Conservation (phyloP, 1,140 invertebrate species). For the Papilio helenus region DNA sequence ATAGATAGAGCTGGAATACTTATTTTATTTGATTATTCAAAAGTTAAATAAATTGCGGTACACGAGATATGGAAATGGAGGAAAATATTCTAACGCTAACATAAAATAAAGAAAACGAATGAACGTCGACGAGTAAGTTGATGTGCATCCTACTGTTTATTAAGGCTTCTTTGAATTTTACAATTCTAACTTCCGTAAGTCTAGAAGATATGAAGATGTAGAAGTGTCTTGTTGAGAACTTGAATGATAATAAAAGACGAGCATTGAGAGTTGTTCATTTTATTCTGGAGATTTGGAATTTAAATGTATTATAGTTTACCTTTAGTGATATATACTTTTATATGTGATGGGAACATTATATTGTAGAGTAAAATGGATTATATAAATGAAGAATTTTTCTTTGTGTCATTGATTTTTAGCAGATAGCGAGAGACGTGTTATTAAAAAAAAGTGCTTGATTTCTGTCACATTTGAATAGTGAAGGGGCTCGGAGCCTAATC, state of each 20-base stretch:
- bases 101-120: not conserved
- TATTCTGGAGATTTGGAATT: not conserved
- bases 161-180: constrained; percentile 12
- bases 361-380: not conserved
- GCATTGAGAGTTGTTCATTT: not conserved
- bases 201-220: constrained; percentile 5
- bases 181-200: not conserved
- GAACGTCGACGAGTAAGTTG: not conserved
- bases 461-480: too few species aligned
- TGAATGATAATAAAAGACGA: not conserved
- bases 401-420: not conserved
- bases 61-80: not conserved
- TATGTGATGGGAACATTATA: not conserved
- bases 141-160: not conserved
- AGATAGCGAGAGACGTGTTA: too few species aligned
- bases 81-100: not conserved
- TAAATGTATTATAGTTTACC: not conserved
- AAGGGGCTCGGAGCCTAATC: too few species aligned
- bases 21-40: not conserved
- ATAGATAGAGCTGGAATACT: not conserved
- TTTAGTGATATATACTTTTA: not conserved
- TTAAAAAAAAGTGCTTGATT: too few species aligned
- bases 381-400: not conserved
- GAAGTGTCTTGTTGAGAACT: not conserved
- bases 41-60: not conserved